These are phyloP conservation scores for Nomada ruficornis DNA, from an alignment of 2,888 invertebrate species.

Conservation along the genomic window DNA sequence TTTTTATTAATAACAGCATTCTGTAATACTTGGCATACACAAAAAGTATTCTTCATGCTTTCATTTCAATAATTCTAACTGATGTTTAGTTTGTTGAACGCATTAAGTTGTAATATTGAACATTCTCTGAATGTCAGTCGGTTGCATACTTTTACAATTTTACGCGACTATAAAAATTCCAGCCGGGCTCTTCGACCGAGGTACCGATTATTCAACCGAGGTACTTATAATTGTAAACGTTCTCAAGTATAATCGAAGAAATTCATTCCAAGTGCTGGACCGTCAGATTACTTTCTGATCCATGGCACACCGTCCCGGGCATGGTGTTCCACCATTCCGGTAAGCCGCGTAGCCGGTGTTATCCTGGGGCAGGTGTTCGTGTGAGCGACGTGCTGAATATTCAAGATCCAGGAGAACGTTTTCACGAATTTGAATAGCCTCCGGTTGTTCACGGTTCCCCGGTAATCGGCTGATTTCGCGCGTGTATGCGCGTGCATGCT, in stretches of 20 bases:
- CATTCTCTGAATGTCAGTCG: too few relatives aligned
- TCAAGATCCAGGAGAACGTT: constrained; percentile 41
- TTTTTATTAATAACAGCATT: too few relatives aligned
- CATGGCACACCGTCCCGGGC: constrained; percentile 21
- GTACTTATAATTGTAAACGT: not conserved
- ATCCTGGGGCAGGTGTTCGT: constrained; percentile 25
- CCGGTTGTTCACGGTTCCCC: constrained; percentile 1
- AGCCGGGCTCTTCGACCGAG: too few relatives aligned
- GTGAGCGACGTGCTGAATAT: constrained; percentile 56
- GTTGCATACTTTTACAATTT: too few relatives aligned
- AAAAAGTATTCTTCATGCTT: too few relatives aligned
- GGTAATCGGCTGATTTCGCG: constrained; percentile 39
- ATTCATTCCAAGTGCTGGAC: constrained; percentile 21
- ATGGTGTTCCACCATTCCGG: constrained; percentile 26
- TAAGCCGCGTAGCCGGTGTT: constrained; percentile 34
- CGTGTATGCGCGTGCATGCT: constrained; percentile 27
- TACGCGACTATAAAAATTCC: too few relatives aligned
- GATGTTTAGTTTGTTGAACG: too few relatives aligned
- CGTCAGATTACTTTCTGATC: constrained; percentile 41
- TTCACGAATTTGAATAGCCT: constrained; percentile 32
- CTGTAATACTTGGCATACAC: too few relatives aligned
- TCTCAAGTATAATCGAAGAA: constrained; percentile 14
- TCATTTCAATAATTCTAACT: too few relatives aligned
- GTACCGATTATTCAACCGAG: not conserved
- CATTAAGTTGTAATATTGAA: too few relatives aligned